Base-by-base conservation (phyloP, 2,113 vertebrate genomes). In the Ameiurus melas region DNA sequence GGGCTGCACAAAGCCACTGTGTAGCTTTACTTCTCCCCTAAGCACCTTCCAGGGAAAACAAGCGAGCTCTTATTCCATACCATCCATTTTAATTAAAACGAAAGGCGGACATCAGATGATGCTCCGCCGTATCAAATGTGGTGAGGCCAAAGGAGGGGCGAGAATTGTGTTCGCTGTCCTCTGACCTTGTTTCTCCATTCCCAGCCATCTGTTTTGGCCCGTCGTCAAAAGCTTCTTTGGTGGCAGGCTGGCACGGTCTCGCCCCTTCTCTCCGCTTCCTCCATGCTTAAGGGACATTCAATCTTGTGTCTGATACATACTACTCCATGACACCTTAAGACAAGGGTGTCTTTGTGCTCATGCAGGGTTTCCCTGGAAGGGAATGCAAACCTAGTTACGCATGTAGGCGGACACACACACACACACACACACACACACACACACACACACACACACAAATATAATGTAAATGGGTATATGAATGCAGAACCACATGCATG, bases 281-380 rank as follows among this genome's bases (percentile, higher is more conserved):
- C 92, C 94, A 92, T 94, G 94, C 94, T 94, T 94, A 92, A 93
- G 93, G 92, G 94, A 94, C 93, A 94, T 95, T 95, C 93, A 94
- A 93, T 94, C 93, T 93, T 93, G 93, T 93, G 95, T 95, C 94
- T 93, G 92, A 95, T 95, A 95, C 92, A 92, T 53, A 51, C 91
- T 93, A 94, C 92, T 93, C 93, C 93, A 92, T 94, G 94, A 96
- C 95, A 96, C 94, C 94, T 95, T 88, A 77, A 92, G 94, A 95
- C 94, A 95, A 95, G 94, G 91, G 89, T 88, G 81, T 89, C 90
- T 94, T 93, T 95, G 93, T 95, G 91, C 12, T 47, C 62, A 75
- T 19, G 77, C 51, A 47, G 85, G 84, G 71, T 85, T 78, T 78
- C 85, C 81, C 91, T 78, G 2, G 33, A 87, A 93, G 87, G 89